These are phyloP conservation scores for Pseudopleuronectes americanus DNA, from an alignment of 2,797 vertebrate species.

Conservation along the genomic window DNA sequence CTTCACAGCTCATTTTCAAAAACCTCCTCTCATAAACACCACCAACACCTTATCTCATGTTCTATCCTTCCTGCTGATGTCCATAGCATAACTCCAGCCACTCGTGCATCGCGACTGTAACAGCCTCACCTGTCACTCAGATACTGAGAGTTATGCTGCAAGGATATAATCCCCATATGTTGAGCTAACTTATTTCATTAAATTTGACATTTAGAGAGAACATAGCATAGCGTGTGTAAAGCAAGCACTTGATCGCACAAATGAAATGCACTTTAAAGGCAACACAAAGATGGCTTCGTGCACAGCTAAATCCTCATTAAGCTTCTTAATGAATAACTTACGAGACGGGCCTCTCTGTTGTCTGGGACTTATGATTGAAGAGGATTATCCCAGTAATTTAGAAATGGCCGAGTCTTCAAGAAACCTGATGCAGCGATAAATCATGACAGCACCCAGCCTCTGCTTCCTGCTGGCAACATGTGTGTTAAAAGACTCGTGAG, in stretches of 20 bases:
- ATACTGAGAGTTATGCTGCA: constrained; percentile 25
- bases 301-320: background rate
- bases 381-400: background rate
- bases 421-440: constrained; percentile 36
- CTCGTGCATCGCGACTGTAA: constrained; percentile 3
- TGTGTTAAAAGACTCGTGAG: background rate
- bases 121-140: constrained; percentile 22
- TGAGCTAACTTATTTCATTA: constrained; percentile 45
- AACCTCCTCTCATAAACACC: constrained; percentile 17
- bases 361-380: constrained; percentile 10
- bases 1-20: constrained; percentile 6
- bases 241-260: background rate
- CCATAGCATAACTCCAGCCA: constrained; percentile 28
- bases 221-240: constrained; percentile 4
- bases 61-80: constrained; percentile 20
- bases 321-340: background rate
- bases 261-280: constrained; percentile 9
- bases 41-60: constrained; percentile 6
- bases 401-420: background rate
- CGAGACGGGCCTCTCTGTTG: background rate
- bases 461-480: background rate
- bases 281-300: background rate
- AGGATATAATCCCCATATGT: constrained; percentile 38
- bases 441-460: background rate
- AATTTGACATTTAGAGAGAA: constrained; percentile 42